Percentiles rank a stretch among this genome's conserved stretches.
Conservation (phyloP, 2,888 invertebrate genomes). For the Villa cingulata region DNA sequence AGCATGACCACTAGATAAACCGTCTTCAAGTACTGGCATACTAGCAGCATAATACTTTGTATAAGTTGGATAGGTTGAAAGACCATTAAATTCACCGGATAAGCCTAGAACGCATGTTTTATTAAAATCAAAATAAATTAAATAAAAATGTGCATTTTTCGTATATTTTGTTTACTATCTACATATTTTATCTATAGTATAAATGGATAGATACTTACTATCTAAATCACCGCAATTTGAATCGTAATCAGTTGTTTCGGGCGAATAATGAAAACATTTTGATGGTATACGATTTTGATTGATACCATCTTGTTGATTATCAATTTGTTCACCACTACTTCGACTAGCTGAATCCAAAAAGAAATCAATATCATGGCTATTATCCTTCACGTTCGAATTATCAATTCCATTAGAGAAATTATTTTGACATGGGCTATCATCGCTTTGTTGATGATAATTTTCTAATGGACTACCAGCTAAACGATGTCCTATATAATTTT, state of each 20-base stretch:
- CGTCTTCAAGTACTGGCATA: constrained; percentile 89
- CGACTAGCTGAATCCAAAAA: constrained; percentile 35
- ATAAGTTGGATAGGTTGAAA: constrained; percentile 46
- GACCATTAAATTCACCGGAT: constrained; percentile 40
- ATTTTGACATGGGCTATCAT: constrained; percentile 21
- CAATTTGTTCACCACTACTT: constrained; percentile 33
- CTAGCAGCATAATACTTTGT: constrained; percentile 56
- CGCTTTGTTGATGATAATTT: constrained; percentile 27
- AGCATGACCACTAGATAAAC: constrained; percentile 83
- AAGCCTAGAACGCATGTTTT: constrained; percentile 29
- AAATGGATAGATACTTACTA: no score
- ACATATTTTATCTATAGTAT: no score
- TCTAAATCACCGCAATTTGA: constrained; percentile 77
- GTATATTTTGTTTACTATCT: no score
- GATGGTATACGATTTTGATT: constrained; percentile 42
- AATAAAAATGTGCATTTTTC: no score
- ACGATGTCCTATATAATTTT: constrained; percentile 14
- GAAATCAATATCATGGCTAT: constrained; percentile 32
- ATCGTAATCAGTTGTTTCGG: constrained; percentile 88
- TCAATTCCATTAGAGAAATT: constrained; percentile 8
- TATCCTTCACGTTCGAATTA: constrained; percentile 4
- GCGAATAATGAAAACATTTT: constrained; percentile 76
- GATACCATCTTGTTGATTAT: constrained; percentile 30
- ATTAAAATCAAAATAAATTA: no score
- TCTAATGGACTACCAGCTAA: constrained; percentile 12